Base-by-base conservation (phyloP, 2,888 invertebrate species). In the Hydriomena furcata region DNA sequence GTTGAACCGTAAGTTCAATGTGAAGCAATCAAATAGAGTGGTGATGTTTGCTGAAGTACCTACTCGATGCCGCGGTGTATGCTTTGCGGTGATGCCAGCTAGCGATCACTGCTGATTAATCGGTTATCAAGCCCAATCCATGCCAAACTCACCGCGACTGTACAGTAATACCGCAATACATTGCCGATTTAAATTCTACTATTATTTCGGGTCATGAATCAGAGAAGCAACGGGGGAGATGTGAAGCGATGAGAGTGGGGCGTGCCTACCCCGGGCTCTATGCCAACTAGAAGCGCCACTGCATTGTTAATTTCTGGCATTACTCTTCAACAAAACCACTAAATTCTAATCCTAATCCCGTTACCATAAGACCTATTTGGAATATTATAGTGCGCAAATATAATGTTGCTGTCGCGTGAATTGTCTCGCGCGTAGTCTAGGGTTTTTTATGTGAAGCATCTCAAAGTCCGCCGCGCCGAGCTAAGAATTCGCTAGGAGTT, bases 281-380 rank as follows among this genome's bases (percentile, higher is more conserved):
- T 80, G 88, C 88, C 88, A 88, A 86, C 70, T 73, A 76, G 71
- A 76, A 84, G 87, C 87, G 87, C 88, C 87, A 82, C 81, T 83
- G 83, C 84, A 83, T 63, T 74, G 75, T 74, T 72, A 73, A 68
- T 71, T 68, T 63, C 79, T 65, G 65, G 63, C 50, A 67, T 65
- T 67, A 60, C 63, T 58, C 50, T 66, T 62, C 73, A 58, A 52
- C 53, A 55, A 58, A 63, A 65, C 40, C 30, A 20, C 45, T 30
- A 56, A 47, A 53, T 46, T 43, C 40, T 59, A 66, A 52, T 59
- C 63, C 66, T 74, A 73, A 68, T 63, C 20, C 43, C 60, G 44
- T 42, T 41, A 37, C 8, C 47, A 61, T 78, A 84, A 70, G 72
- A 76, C 56, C 61, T 76, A 62, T 71, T 74, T 68, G 42, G 53